phyloP scores from a whole-genome alignment of 2,113 vertebrate genomes.

The Passer montanus region DNA sequence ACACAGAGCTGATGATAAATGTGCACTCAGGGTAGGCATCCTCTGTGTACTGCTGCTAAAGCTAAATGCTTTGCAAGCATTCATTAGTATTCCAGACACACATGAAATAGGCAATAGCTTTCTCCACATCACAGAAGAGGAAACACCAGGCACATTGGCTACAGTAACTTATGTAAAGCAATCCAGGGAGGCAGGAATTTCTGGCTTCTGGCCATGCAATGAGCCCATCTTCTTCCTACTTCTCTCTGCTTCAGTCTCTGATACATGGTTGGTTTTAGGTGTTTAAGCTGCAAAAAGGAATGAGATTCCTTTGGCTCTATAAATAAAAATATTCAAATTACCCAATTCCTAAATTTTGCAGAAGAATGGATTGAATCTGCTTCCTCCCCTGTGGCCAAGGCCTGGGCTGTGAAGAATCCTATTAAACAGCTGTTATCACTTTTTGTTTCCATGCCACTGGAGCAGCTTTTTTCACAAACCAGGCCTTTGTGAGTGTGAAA shows the following conservation, averaged over 20 bases:
- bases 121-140: background rate
- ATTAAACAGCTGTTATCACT: background rate
- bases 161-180: background rate
- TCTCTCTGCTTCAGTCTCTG: background rate
- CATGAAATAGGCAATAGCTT: background rate
- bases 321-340: background rate
- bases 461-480: background rate
- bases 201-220: background rate
- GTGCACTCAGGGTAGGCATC: background rate
- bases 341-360: background rate
- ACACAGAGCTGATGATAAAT: background rate
- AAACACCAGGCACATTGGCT: background rate
- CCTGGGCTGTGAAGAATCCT: background rate
- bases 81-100: background rate
- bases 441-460: background rate
- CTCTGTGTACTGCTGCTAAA: background rate
- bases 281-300: background rate
- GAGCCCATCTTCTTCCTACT: background rate
- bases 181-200: background rate
- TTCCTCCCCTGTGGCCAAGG: background rate
- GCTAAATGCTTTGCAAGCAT: background rate
- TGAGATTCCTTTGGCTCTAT: background rate
- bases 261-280: background rate
- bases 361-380: background rate
- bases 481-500: background rate